Evolutionary conservation across 35 echinoderm and acorn worm species (phyloP).

Genomic region (Diadema setosum): DNA sequence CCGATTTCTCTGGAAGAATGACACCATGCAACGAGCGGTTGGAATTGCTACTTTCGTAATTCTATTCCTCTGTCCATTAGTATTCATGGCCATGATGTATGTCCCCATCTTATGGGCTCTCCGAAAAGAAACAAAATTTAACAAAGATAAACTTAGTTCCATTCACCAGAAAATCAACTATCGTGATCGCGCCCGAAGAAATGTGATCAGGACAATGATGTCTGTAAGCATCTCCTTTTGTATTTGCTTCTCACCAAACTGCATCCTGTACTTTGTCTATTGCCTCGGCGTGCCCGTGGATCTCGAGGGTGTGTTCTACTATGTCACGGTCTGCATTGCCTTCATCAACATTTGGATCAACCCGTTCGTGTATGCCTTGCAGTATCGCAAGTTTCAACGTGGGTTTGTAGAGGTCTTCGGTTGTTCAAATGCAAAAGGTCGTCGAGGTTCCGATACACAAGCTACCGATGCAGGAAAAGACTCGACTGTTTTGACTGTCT

Average conservation of each 20-base stretch:
- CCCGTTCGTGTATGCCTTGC: constrained; percentile 44
- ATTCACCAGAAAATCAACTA: neutral
- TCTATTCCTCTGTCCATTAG: neutral
- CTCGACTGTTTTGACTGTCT: too few relatives aligned
- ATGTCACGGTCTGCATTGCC: neutral
- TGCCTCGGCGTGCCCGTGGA: neutral
- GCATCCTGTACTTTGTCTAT: constrained; percentile 20
- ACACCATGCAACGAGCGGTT: neutral
- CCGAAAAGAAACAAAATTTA: neutral
- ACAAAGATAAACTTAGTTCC: neutral
- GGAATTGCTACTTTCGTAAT: neutral
- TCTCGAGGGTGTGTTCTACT: constrained; percentile 8
- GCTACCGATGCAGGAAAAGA: too few relatives aligned
- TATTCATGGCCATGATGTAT: neutral
- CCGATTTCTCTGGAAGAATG: neutral
- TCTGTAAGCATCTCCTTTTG: neutral
- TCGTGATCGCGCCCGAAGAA: constrained; percentile 12
- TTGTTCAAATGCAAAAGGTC: too few relatives aligned
- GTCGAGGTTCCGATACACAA: too few relatives aligned
- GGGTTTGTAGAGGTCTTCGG: neutral
- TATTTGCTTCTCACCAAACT: constrained; percentile 40
- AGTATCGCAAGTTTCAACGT: constrained; percentile 16
- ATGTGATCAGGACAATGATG: constrained; percentile 18
- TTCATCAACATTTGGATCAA: constrained; percentile 52
- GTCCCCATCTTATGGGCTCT: neutral